These are phyloP conservation scores for Protodeltote pygarga DNA, from an alignment of 2,888 invertebrate genomes.

Conservation along the genomic window DNA sequence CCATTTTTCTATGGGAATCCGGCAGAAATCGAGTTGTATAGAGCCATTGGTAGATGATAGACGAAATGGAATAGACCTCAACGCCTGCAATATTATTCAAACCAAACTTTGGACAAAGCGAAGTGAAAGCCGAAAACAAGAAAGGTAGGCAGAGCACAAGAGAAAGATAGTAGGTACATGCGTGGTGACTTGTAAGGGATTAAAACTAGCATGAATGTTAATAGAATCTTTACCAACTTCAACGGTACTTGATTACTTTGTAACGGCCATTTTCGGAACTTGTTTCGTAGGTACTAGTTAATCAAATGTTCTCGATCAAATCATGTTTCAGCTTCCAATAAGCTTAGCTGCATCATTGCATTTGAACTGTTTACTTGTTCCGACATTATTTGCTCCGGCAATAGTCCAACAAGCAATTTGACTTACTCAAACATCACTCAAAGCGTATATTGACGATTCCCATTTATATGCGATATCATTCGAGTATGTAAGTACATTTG, in stretches of 20 bases:
- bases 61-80: too few relatives aligned
- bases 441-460: conserved; percentile 21
- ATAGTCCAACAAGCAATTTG: conserved; percentile 41
- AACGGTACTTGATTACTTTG: conserved; percentile 20
- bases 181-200: too few relatives aligned
- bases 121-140: too few relatives aligned
- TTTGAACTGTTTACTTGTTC: conserved; percentile 45
- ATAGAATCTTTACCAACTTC: too few relatives aligned
- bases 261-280: conserved; percentile 26
- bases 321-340: conserved; percentile 14
- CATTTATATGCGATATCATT: conserved; percentile 31
- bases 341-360: conserved; percentile 38
- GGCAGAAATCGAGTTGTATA: too few relatives aligned
- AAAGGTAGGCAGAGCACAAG: too few relatives aligned
- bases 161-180: too few relatives aligned
- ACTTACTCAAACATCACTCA: conserved; percentile 30
- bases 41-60: too few relatives aligned
- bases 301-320: conserved; percentile 27
- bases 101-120: too few relatives aligned
- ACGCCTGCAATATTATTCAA: too few relatives aligned
- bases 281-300: conserved; percentile 14
- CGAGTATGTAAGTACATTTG: conserved; percentile 10
- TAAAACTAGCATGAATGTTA: too few relatives aligned
- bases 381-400: conserved; percentile 46
- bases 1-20: too few relatives aligned